Evolutionary conservation across 2,888 invertebrate genomes (phyloP).

Genomic region (Cetonia aurata): DNA sequence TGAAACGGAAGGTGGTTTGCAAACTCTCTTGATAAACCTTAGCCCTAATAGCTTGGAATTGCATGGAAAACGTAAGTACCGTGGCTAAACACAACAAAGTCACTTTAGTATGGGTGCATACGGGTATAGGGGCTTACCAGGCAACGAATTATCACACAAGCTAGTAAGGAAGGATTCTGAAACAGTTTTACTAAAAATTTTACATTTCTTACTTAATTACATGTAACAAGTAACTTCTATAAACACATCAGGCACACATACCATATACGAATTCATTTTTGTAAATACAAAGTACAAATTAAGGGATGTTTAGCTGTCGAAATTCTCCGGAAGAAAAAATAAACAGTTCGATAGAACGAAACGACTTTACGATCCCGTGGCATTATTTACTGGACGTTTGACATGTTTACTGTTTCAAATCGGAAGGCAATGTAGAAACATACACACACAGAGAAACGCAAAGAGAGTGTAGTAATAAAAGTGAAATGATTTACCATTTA

Average conservation of each 20-base stretch:
- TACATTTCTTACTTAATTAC: too few relatives aligned
- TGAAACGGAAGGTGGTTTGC: too few relatives aligned
- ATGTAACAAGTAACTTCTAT: too few relatives aligned
- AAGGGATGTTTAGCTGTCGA: constrained; percentile 18
- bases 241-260: not conserved
- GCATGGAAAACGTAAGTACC: too few relatives aligned
- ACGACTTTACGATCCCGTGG: constrained; percentile 19
- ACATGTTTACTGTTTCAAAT: constrained; percentile 29
- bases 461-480: constrained; percentile 8
- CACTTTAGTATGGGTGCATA: too few relatives aligned
- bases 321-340: constrained; percentile 17
- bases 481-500: constrained; percentile 20
- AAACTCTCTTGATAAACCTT: too few relatives aligned
- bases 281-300: not conserved
- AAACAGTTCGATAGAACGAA: constrained; percentile 23
- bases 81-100: too few relatives aligned
- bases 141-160: too few relatives aligned
- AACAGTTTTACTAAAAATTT: too few relatives aligned
- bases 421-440: constrained; percentile 24
- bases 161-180: too few relatives aligned
- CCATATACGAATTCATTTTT: not conserved
- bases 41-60: too few relatives aligned
- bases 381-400: constrained; percentile 25
- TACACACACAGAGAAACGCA: not conserved
- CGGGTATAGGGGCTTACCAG: too few relatives aligned